phyloP scores from a whole-genome alignment of 1,140 invertebrate genomes.

The Drosophila nikananu region DNA sequence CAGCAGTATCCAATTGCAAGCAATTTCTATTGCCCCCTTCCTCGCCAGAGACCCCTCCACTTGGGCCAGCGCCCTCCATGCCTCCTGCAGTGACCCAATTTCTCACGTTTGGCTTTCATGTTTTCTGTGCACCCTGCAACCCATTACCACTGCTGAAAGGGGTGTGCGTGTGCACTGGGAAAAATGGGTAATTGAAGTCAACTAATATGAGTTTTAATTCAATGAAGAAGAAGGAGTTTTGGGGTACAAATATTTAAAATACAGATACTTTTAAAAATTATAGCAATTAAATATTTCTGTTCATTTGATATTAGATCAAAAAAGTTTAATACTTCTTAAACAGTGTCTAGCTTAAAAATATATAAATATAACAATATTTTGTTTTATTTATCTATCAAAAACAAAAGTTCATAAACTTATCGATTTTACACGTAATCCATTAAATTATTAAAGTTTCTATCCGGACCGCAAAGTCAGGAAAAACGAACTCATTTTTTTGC shows the following conservation, averaged over 20 bases:
- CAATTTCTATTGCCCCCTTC: slow-evolving; percentile 55
- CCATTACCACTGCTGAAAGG: slow-evolving; percentile 8
- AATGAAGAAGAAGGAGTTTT: neutral
- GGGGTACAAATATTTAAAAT: neutral
- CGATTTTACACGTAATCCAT: too few relatives aligned
- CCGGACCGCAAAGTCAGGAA: too few relatives aligned
- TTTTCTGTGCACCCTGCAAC: slow-evolving; percentile 35
- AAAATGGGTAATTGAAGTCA: neutral
- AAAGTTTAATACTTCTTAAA: too few relatives aligned
- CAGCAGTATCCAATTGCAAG: slow-evolving; percentile 61
- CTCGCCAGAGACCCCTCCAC: neutral
- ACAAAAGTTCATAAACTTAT: too few relatives aligned
- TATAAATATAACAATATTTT: too few relatives aligned
- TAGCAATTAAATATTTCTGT: too few relatives aligned
- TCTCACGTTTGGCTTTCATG: slow-evolving; percentile 55
- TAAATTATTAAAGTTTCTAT: too few relatives aligned
- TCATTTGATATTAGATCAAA: too few relatives aligned
- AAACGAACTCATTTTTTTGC: too few relatives aligned
- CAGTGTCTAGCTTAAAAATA: too few relatives aligned
- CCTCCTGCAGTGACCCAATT: slow-evolving; percentile 70
- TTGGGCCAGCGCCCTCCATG: neutral
- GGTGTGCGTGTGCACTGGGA: slow-evolving; percentile 10
- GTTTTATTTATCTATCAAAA: too few relatives aligned
- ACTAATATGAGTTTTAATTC: neutral
- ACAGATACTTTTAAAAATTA: too few relatives aligned